Evolutionary conservation across 2,113 vertebrate genomes (phyloP).

Genomic region (Pteropus alecto): DNA sequence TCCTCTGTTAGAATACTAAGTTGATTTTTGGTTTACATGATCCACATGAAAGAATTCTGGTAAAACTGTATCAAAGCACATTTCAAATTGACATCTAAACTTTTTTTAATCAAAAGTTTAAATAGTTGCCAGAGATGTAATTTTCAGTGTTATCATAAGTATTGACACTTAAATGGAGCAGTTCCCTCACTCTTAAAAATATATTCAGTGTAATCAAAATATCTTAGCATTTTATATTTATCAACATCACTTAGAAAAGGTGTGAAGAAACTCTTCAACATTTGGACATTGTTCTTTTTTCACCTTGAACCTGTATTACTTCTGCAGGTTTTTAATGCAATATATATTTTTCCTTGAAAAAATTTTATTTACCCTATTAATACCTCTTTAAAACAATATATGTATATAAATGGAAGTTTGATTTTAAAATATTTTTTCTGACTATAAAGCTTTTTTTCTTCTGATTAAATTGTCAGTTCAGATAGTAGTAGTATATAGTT

Average conservation of each 20-base stretch:
- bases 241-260: neutral
- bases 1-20: neutral
- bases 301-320: neutral
- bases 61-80: neutral
- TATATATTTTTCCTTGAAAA: neutral
- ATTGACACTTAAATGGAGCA: neutral
- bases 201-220: neutral
- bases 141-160: neutral
- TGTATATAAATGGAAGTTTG: neutral
- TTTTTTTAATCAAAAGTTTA: neutral
- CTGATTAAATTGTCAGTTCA: neutral
- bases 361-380: neutral
- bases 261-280: neutral
- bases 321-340: conserved; percentile 15
- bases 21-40: conserved; percentile 5
- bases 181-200: neutral
- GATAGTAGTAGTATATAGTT: neutral
- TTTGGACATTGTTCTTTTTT: neutral
- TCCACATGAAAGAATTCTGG: neutral
- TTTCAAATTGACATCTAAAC: neutral
- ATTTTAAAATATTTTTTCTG: neutral
- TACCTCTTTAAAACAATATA: neutral
- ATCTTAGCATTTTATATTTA: neutral
- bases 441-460: neutral
- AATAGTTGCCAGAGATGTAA: neutral